A percentile compares a stretch with the other conserved stretches of the same genome.
Evolutionary conservation across 2,113 vertebrate genomes (phyloP).

Genomic region (Sinocyclocheilus rhinocerous): DNA sequence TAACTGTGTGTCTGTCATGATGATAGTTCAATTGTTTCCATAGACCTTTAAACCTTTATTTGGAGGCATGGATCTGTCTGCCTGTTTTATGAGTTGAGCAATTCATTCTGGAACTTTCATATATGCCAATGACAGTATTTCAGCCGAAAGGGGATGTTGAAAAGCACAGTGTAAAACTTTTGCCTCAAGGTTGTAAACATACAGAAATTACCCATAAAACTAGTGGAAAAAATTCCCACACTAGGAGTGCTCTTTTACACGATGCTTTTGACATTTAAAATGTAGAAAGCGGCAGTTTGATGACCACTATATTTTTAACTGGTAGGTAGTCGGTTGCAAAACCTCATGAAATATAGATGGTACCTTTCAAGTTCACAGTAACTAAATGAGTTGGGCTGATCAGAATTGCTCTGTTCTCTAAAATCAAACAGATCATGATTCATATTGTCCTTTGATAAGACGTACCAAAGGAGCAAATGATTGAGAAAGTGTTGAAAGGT

Average conservation of each 20-base stretch:
- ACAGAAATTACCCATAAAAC: background rate
- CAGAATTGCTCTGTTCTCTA: background rate
- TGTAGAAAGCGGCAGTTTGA: background rate
- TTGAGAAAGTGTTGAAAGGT: background rate
- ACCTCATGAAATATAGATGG: background rate
- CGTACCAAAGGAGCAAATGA: background rate
- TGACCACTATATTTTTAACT: background rate
- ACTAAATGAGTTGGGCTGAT: background rate
- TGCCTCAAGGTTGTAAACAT: background rate
- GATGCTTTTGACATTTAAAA: background rate
- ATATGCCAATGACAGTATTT: background rate
- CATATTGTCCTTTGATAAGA: background rate
- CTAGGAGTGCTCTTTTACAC: background rate
- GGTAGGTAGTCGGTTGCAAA: background rate
- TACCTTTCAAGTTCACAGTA: background rate
- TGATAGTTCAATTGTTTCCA: background rate
- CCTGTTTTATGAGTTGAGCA: conserved; percentile 10
- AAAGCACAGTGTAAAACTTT: background rate
- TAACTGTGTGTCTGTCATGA: background rate
- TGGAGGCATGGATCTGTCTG: background rate
- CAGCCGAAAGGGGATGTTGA: background rate
- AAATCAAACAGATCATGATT: conserved; percentile 12
- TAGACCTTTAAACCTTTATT: background rate
- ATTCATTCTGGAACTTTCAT: background rate
- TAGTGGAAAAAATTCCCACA: conserved; percentile 2